phyloP scores from a whole-genome alignment of 2,797 vertebrate species.

The Allenopithecus nigroviridis region DNA sequence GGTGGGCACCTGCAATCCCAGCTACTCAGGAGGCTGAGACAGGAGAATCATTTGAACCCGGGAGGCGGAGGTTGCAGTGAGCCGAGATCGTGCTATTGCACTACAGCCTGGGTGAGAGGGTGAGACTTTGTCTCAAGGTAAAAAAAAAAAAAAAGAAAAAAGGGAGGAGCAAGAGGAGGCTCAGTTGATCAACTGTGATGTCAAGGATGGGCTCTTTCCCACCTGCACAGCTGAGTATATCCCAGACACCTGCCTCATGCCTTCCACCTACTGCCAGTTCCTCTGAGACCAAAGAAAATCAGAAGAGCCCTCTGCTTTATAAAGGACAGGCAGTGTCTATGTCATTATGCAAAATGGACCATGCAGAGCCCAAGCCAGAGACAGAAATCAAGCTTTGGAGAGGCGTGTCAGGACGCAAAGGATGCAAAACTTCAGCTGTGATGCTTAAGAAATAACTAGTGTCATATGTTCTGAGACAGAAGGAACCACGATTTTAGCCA shows the following conservation, averaged over 20 bases:
- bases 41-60: too few species aligned
- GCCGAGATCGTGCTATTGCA: too few species aligned
- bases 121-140: too few species aligned
- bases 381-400: not conserved
- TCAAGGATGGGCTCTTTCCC: not conserved
- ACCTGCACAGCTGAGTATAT: not conserved
- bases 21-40: too few species aligned
- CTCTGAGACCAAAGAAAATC: not conserved
- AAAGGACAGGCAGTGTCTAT: not conserved
- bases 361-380: not conserved
- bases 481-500: not conserved
- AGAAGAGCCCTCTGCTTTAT: not conserved
- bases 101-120: too few species aligned
- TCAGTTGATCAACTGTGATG: not conserved
- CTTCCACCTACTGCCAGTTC: not conserved
- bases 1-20: too few species aligned
- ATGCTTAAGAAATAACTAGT: not conserved
- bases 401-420: not conserved
- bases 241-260: not conserved
- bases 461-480: not conserved
- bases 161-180: not conserved
- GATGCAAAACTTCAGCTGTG: not conserved
- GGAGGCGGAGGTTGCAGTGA: too few species aligned
- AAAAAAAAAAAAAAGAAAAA: not conserved
- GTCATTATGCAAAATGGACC: not conserved